phyloP scores from a whole-genome alignment of 2,797 vertebrate genomes.

The Sebastes wilsoni region DNA sequence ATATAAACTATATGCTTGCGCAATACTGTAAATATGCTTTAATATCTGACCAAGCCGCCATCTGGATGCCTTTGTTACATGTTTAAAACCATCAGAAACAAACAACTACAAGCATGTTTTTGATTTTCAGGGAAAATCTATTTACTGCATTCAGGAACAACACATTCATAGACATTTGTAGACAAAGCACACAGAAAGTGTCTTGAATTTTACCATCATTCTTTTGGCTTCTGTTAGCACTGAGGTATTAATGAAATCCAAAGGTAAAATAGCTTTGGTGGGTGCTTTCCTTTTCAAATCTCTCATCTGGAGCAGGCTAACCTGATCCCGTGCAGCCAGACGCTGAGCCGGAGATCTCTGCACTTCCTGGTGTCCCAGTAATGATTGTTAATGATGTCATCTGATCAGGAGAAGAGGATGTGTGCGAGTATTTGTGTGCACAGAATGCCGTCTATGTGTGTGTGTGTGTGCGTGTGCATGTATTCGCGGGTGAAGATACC shows the following conservation, averaged over 20 bases:
- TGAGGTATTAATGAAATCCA: conserved; percentile 58
- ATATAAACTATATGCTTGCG: conserved; percentile 21
- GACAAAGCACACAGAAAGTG: neutral
- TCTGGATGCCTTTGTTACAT: conserved; percentile 22
- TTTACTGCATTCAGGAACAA: neutral
- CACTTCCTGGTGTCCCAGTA: conserved; percentile 83
- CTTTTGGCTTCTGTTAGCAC: conserved; percentile 10
- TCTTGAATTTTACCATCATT: conserved; percentile 19
- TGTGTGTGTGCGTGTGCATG: conserved; percentile 41
- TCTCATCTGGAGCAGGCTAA: conserved; percentile 79
- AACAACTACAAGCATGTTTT: conserved; percentile 20
- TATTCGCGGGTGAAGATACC: conserved; percentile 66
- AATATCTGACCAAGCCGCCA: conserved; percentile 27
- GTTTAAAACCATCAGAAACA: conserved; percentile 27
- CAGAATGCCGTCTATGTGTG: conserved; percentile 35
- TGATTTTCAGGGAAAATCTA: conserved; percentile 14
- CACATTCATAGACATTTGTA: neutral
- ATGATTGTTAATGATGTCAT: conserved; percentile 88
- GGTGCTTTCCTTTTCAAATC: conserved; percentile 74
- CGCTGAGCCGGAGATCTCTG: conserved; percentile 77
- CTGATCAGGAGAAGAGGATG: conserved; percentile 79
- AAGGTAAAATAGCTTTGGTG: conserved; percentile 64
- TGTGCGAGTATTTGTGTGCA: conserved; percentile 59
- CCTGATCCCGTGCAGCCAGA: conserved; percentile 79
- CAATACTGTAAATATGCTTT: conserved; percentile 32